Percentiles rank a stretch among this genome's conserved stretches.
phyloP scores from a whole-genome alignment of 2,113 vertebrate genomes.

The Condylura cristata region DNA sequence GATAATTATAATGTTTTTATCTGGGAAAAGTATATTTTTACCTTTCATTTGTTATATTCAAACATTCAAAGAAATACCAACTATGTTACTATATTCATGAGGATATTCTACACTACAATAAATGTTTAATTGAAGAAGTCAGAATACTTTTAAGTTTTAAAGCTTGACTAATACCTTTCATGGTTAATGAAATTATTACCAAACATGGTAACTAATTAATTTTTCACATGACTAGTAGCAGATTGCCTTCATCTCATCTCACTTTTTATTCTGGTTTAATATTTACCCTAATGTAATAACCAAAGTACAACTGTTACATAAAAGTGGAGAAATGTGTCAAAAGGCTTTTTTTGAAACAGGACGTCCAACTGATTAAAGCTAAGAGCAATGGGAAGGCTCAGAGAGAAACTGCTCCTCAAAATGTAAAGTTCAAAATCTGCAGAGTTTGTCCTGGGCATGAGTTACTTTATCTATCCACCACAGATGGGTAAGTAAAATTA shows the following conservation, averaged over 20 bases:
- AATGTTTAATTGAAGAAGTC: conserved; percentile 57
- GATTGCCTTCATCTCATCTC: neutral
- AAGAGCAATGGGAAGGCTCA: neutral
- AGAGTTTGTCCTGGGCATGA: neutral
- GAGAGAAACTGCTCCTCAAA: conserved; percentile 42
- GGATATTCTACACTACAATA: conserved; percentile 48
- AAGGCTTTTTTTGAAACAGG: conserved; percentile 23
- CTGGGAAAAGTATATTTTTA: conserved; percentile 56
- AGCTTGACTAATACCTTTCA: conserved; percentile 14
- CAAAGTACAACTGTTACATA: conserved; percentile 7
- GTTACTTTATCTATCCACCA: neutral
- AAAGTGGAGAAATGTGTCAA: conserved; percentile 36
- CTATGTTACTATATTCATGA: conserved; percentile 51
- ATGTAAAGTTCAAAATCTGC: conserved; percentile 30
- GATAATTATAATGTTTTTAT: conserved; percentile 79
- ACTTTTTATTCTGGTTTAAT: neutral
- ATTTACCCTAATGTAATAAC: conserved; percentile 49
- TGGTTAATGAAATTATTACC: conserved; percentile 43
- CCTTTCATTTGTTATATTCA: conserved; percentile 58
- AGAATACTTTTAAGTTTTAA: conserved; percentile 54
- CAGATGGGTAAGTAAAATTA: neutral
- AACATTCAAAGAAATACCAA: conserved; percentile 53
- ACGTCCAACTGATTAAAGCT: conserved; percentile 31
- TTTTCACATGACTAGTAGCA: conserved; percentile 13
- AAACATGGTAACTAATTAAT: conserved; percentile 27